Conservation (phyloP, 2,113 vertebrate species). For the Arvicanthis niloticus region DNA sequence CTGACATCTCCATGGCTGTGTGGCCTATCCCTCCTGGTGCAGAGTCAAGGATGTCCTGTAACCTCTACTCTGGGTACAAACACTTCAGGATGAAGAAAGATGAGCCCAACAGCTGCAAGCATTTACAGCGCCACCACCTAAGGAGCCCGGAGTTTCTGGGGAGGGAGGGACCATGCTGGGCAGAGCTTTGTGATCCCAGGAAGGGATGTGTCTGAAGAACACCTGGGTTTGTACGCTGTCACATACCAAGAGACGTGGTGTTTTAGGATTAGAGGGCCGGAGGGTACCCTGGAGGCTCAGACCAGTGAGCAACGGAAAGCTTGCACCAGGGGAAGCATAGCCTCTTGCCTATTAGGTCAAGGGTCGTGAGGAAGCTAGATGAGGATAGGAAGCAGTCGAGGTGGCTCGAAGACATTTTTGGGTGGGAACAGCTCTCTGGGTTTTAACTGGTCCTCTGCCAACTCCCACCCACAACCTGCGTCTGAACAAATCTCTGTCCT, state of each 20-base stretch:
- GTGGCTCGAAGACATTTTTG: rapidly evolving
- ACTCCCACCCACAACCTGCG: background rate
- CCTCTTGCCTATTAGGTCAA: background rate
- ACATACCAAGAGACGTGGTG: background rate
- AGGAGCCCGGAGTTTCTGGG: background rate
- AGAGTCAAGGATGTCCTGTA: background rate
- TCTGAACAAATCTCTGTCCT: background rate
- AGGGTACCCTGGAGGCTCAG: background rate
- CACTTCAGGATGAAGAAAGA: no score
- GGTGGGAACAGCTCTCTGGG: background rate
- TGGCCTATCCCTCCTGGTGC: rapidly evolving
- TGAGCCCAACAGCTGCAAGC: no score
- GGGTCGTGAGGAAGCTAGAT: background rate
- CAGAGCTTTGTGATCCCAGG: background rate
- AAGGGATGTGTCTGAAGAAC: rapidly evolving
- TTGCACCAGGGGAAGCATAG: background rate
- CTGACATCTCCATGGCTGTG: background rate
- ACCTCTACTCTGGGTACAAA: background rate
- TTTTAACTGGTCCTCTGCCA: background rate
- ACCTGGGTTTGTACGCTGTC: background rate
- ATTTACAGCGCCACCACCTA: rapidly evolving
- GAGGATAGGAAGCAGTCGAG: background rate
- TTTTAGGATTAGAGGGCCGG: background rate
- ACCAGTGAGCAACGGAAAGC: background rate
- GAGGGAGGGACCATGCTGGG: background rate